Conservation (phyloP, 2,888 invertebrate genomes). For the Folsomia candida region DNA sequence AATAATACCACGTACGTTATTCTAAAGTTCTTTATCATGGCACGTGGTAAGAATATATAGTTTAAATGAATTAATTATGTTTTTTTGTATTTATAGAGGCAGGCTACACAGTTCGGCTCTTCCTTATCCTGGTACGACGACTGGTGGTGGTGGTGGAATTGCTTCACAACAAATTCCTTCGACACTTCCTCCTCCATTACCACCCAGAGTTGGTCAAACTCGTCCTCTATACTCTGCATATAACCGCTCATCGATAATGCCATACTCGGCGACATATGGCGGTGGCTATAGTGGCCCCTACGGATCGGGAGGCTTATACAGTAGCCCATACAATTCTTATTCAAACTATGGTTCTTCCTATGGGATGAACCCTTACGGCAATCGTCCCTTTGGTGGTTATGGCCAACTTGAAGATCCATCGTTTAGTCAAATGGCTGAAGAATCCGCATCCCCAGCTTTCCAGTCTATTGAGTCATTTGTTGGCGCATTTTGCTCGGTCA, state of each 20-base stretch:
- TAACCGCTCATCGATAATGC: slow-evolving; percentile 13
- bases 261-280: neutral
- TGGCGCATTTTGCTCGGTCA: slow-evolving; percentile 85
- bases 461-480: slow-evolving; percentile 91
- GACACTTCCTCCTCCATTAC: slow-evolving; percentile 35
- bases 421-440: slow-evolving; percentile 85
- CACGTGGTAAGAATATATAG: neutral
- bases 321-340: slow-evolving; percentile 12
- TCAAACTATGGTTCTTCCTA: slow-evolving; percentile 11
- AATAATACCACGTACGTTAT: slow-evolving; percentile 31
- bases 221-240: slow-evolving; percentile 41
- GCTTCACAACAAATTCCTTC: neutral
- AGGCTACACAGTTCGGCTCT: slow-evolving; percentile 48
- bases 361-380: slow-evolving; percentile 30
- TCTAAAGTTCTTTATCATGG: no score
- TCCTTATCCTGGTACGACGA: slow-evolving; percentile 24
- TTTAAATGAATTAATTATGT: slow-evolving; percentile 2
- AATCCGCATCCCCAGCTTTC: slow-evolving; percentile 87
- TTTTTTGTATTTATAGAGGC: slow-evolving; percentile 24
- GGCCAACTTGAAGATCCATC: slow-evolving; percentile 23
- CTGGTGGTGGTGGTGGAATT: slow-evolving; percentile 29
- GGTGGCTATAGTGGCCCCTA: slow-evolving; percentile 21
- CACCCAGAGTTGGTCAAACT: slow-evolving; percentile 45
- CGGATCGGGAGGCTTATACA: slow-evolving; percentile 16
- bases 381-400: slow-evolving; percentile 12